Evolutionary conservation across 2,797 vertebrate genomes (phyloP), one percentile per base, ranked within the genome.

Genomic region (Rhodeus uyekii): DNA sequence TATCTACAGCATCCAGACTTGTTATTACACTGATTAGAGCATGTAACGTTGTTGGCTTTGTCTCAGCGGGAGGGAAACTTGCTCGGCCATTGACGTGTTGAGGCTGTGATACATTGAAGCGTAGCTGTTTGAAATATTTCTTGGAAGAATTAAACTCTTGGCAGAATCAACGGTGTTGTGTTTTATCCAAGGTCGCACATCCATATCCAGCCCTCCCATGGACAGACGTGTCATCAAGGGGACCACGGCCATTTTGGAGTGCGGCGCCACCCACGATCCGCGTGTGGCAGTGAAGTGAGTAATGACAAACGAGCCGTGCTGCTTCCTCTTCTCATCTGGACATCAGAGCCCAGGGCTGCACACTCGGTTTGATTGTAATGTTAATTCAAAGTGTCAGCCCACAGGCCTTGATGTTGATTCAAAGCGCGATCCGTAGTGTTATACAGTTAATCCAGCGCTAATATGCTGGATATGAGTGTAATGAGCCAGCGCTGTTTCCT

Each of bases 151-250:
- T 55, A 24, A 24, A 38, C 18, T 69, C 8, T 1, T 78, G n/a
- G 19, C 76, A 53, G 64, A 79, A 55, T 68, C 55, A 63, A 65
- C 44, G 1, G 39, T 79, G 48, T 63, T 81, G 32, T 85, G 73
- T 79, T 81, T 86, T 39, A 24, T 90, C 91, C 48, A 93, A 99
- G 98, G 95, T 88, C 95, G 96, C 8, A 98, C 97, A 0, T 89
- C 88, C 87, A 97, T 99, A 76, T 92, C 96, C 29, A 90, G 89
- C 53, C 94, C 96, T 85, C 98, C 98, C 0, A 90, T 95, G 69
- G 95, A 99, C 87, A 94, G 90, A 74, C 96, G 96, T 1, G 97
- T 98, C 82, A 98, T 99, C 90, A 99, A 99, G 92, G 98, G 98
- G 75, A 99, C 97, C 78, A 97, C 95, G 0, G 97, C 97, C 8